Percentiles rank a stretch among this genome's conserved stretches.
These are phyloP conservation scores for Loxodonta africana DNA, from an alignment of 2,113 vertebrate genomes.

Conservation along the genomic window DNA sequence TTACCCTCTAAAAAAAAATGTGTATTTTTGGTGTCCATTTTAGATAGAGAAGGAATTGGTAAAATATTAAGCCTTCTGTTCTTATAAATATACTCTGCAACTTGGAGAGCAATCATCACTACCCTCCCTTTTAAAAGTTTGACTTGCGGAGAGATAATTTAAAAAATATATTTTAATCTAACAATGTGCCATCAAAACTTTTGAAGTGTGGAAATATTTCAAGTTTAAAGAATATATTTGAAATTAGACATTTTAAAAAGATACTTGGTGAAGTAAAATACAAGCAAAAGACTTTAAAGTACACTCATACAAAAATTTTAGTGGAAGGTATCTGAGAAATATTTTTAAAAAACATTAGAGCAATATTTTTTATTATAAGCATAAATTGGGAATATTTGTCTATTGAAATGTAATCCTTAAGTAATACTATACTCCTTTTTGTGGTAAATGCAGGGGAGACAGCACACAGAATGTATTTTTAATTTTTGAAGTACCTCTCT, in stretches of 20 bases:
- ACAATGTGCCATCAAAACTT: neutral
- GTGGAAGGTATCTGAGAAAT: neutral
- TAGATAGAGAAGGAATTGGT: neutral
- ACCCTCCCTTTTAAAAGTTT: constrained; percentile 22
- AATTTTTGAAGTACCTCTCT: neutral
- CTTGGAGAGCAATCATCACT: neutral
- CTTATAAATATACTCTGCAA: constrained; percentile 24
- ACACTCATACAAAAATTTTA: constrained; percentile 32
- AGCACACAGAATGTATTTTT: neutral
- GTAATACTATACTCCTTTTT: neutral
- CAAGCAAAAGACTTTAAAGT: constrained; percentile 54
- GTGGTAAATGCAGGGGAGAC: neutral
- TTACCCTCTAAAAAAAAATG: constrained; percentile 14
- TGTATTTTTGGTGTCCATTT: neutral
- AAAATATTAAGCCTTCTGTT: constrained; percentile 45
- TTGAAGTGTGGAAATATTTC: constrained; percentile 28
- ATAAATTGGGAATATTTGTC: neutral
- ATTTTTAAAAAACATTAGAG: constrained; percentile 35
- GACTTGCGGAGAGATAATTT: constrained; percentile 12
- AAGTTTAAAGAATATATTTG: constrained; percentile 17
- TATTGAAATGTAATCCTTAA: neutral
- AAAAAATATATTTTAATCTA: constrained; percentile 27
- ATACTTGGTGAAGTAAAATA: constrained; percentile 38
- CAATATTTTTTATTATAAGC: constrained; percentile 9
- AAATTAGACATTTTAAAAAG: constrained; percentile 62